Evolutionary conservation across 1,140 invertebrate genomes (phyloP).

Genomic region (Sitophilus oryzae): DNA sequence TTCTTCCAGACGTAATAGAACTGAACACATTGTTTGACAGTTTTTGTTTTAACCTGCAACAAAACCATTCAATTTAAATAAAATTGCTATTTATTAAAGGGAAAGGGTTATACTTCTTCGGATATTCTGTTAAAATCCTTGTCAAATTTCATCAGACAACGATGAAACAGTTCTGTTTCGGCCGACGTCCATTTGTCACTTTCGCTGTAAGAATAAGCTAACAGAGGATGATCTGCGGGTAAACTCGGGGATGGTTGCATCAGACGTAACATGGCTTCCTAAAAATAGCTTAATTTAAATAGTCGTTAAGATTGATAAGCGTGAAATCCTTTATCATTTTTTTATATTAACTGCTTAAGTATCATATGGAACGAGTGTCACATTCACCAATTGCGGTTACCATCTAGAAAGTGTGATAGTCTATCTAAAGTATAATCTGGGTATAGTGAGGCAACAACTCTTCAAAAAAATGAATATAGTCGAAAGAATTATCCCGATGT

Average conservation of each 20-base stretch:
- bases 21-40: slow-evolving; percentile 89
- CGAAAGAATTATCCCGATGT: too few relatives aligned
- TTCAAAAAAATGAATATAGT: too few relatives aligned
- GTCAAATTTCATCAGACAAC: slow-evolving; percentile 80
- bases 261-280: slow-evolving; percentile 78
- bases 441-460: too few relatives aligned
- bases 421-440: too few relatives aligned
- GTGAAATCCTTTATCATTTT: too few relatives aligned
- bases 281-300: slow-evolving; percentile 16
- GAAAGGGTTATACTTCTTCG: slow-evolving; percentile 75
- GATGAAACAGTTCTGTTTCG: slow-evolving; percentile 84
- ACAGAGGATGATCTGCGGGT: slow-evolving; percentile 67
- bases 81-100: too few relatives aligned
- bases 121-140: slow-evolving; percentile 91
- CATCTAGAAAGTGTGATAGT: too few relatives aligned
- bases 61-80: neutral
- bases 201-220: slow-evolving; percentile 68
- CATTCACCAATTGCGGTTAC: too few relatives aligned
- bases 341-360: too few relatives aligned
- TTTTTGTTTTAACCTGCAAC: slow-evolving; percentile 75
- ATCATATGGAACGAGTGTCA: too few relatives aligned
- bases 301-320: too few relatives aligned
- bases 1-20: slow-evolving; percentile 99
- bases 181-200: slow-evolving; percentile 74
- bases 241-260: slow-evolving; percentile 64